A percentile compares a stretch with the other conserved stretches of the same genome.
phyloP scores from a whole-genome alignment of 2,888 invertebrate species.

The Calliopum simillimum region DNA sequence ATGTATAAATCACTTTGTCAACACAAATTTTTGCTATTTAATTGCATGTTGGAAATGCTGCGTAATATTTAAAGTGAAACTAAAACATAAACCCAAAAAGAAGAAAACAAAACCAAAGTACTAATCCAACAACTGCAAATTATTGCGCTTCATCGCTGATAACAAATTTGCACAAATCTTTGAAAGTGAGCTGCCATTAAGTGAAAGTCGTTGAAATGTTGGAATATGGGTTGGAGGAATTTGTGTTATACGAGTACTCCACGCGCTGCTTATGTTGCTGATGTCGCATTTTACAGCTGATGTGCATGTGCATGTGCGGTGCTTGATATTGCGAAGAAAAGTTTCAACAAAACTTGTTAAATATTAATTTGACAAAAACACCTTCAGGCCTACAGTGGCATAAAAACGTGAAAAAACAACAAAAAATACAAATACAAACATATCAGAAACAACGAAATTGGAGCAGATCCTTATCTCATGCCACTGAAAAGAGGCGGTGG shows the following conservation, averaged over 20 bases:
- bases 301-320: no score
- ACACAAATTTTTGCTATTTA: background rate
- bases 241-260: no score
- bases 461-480: constrained; percentile 26
- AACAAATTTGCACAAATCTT: background rate
- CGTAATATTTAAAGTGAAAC: background rate
- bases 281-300: no score
- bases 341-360: background rate
- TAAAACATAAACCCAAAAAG: no score
- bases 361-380: no score
- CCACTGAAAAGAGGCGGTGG: background rate
- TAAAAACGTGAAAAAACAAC: no score
- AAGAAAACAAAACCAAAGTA: background rate
- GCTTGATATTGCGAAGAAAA: background rate
- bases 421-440: background rate
- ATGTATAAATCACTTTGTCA: no score
- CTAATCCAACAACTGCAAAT: background rate
- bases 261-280: no score
- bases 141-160: background rate
- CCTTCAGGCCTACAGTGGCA: no score
- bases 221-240: background rate
- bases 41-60: background rate
- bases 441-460: constrained; percentile 9
- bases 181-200: background rate
- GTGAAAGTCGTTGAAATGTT: constrained; percentile 2